Evolutionary conservation across 2,113 vertebrate genomes (phyloP).

Genomic region (Lamprologus callipterus): DNA sequence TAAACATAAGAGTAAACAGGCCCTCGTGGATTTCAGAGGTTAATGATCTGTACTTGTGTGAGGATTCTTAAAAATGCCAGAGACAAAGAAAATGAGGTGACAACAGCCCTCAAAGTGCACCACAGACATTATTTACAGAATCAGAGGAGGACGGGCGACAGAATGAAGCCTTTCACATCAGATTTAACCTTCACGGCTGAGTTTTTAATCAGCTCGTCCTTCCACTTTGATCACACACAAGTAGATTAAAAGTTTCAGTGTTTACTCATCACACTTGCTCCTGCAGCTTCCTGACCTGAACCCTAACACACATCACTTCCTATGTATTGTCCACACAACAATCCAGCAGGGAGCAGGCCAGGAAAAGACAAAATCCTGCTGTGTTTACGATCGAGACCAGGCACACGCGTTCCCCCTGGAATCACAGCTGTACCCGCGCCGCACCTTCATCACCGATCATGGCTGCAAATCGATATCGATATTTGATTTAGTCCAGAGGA

Average conservation of each 20-base stretch:
- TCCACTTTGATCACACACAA: not conserved
- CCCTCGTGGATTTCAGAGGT: not conserved
- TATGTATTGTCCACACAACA: not conserved
- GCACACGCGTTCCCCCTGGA: not conserved
- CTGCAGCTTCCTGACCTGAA: not conserved
- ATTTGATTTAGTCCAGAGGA: not conserved
- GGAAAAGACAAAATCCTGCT: not conserved
- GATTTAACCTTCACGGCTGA: not conserved
- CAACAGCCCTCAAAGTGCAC: not conserved
- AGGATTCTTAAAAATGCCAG: not conserved
- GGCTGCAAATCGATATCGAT: rapidly evolving
- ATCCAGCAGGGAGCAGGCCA: not conserved
- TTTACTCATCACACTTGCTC: not conserved
- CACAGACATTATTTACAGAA: not conserved
- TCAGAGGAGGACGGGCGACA: not conserved
- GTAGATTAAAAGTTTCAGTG: not conserved
- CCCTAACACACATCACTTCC: not conserved
- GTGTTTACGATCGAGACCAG: not conserved
- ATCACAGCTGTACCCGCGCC: not conserved
- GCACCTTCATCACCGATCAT: not conserved
- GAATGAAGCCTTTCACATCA: not conserved
- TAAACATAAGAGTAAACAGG: not conserved
- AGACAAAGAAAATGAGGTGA: not conserved
- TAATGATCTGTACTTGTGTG: not conserved
- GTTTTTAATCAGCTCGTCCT: not conserved